phyloP scores from a whole-genome alignment of 2,797 vertebrate genomes.

The Micrastur ruficollis region DNA sequence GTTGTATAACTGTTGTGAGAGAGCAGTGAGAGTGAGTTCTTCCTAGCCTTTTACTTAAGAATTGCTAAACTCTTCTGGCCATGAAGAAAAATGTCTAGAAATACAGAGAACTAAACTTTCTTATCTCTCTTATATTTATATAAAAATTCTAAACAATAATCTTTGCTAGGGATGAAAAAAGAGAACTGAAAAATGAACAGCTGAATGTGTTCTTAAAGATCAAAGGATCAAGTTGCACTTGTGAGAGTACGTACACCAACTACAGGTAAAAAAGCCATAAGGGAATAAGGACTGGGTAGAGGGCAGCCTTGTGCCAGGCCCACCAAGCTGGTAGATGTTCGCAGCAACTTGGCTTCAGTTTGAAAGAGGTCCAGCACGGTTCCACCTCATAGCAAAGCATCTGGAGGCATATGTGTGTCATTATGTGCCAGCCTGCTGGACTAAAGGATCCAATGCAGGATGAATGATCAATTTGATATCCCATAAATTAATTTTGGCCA shows the following conservation, averaged over 20 bases:
- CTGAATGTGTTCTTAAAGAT: neutral
- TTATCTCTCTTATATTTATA: neutral
- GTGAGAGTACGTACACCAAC: neutral
- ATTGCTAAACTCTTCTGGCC: neutral
- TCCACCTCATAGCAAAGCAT: neutral
- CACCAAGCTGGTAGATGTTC: neutral
- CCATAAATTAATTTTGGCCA: neutral
- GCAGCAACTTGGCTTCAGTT: neutral
- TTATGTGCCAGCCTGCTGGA: neutral
- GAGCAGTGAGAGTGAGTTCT: neutral
- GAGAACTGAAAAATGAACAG: neutral
- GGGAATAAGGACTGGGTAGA: neutral
- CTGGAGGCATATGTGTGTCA: neutral
- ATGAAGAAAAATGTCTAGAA: neutral
- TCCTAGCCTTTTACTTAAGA: neutral
- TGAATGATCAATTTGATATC: neutral
- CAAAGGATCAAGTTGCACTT: neutral
- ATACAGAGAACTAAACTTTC: neutral
- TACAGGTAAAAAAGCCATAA: neutral
- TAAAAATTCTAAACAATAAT: neutral
- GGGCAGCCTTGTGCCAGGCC: neutral
- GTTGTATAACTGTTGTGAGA: neutral
- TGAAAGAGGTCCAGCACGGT: neutral
- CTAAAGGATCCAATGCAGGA: neutral
- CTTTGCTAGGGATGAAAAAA: neutral